Evolutionary conservation across 1,140 invertebrate species (phyloP), one percentile per base, ranked within the genome.

Genomic region (Andrena cerasifolii): DNA sequence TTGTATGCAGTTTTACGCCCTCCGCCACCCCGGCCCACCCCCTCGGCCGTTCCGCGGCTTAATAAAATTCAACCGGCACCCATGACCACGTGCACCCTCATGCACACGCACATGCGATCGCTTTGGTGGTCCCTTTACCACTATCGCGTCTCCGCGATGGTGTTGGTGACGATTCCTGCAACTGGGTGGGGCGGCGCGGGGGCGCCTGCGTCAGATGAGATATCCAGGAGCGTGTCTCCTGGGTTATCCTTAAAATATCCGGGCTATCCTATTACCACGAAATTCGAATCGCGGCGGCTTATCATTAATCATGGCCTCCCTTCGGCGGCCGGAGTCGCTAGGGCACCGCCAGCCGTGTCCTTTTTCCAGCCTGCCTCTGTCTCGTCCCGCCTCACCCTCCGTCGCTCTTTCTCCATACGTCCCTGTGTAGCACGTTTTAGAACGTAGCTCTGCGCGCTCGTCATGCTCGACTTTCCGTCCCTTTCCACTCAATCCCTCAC

Each of bases 241-340:
- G 83, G 82, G 80, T 82, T 86, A 87, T 83, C 85, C 80, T 87
- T 87, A 85, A 88, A 87, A 84, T 84, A 84, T 67, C 78, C 78
- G 40, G 58, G 77, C 72, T 81, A 86, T 83, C 84, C 82, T 74
- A 86, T 87, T 86, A 86, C 83, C 78, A 83, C 86, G 80, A 85
- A 87, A 88, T 88, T 88, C 78, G 84, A 87, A 87, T 88, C 87
- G 79, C 77, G 63, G 24, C 63, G 73, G 59, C 53, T 82, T 77
- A 74, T 87, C 87, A 83, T 88, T 87, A 88, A 88, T 88, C 87
- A 79, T 40, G 68, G 28, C 45, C 28, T 56, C 53, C 49, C 79
- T 45, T 70, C 18, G 62, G 49, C 59, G 62, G 65, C 31, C 7
- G 14, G 36, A 31, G 33, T 80, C 54, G 62, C 36, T 65, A 21